phyloP scores from a whole-genome alignment of 2,797 vertebrate species.

The Myotis myotis region DNA sequence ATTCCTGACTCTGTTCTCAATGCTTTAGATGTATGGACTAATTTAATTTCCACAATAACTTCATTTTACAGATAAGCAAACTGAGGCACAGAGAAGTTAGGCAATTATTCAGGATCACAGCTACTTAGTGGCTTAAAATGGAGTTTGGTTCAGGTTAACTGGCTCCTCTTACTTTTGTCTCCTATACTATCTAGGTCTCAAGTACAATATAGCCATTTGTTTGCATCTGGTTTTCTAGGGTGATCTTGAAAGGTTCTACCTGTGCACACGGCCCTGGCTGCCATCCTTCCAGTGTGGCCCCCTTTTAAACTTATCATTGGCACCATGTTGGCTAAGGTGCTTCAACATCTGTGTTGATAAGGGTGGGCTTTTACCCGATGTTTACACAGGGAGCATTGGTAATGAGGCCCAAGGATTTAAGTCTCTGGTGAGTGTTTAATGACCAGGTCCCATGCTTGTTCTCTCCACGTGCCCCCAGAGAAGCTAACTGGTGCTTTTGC shows the following conservation, averaged over 20 bases:
- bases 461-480: neutral
- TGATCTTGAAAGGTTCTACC: neutral
- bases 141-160: neutral
- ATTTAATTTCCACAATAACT: neutral
- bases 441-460: neutral
- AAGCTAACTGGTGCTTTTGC: neutral
- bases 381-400: neutral
- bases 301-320: neutral
- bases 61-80: neutral
- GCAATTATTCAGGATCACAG: neutral
- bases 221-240: neutral
- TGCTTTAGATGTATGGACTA: neutral
- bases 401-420: neutral
- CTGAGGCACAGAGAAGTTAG: neutral
- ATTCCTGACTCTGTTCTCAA: neutral
- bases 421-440: neutral
- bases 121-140: neutral
- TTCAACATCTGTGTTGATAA: neutral
- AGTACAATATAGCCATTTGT: neutral
- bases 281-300: neutral
- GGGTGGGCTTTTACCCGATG: neutral
- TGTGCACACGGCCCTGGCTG: rapidly evolving
- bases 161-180: neutral
- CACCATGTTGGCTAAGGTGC: neutral
- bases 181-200: neutral